Percentiles rank a stretch among this genome's conserved stretches.
These are phyloP conservation scores for Ferrisia virgata DNA, from an alignment of 2,888 invertebrate species.

Conservation along the genomic window DNA sequence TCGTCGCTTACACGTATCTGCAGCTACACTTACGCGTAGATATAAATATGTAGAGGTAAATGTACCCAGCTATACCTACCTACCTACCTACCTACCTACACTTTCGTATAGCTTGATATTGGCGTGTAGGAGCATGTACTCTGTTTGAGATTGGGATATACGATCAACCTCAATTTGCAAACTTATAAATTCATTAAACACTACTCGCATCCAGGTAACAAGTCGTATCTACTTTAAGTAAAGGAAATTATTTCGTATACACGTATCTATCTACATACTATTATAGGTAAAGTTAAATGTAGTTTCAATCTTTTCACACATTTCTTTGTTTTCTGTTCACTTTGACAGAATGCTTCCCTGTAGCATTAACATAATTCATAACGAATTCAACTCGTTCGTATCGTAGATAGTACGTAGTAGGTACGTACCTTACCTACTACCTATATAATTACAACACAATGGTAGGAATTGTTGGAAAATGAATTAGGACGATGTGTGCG, in stretches of 20 bases:
- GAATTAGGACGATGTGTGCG: not conserved
- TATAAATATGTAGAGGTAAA: not conserved
- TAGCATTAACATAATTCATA: not conserved
- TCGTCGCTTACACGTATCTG: not conserved
- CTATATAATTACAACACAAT: not conserved
- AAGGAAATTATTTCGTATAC: not conserved
- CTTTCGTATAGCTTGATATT: too few relatives aligned
- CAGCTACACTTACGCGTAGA: not conserved
- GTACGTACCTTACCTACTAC: too few relatives aligned
- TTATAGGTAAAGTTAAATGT: not conserved
- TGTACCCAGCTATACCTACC: not conserved
- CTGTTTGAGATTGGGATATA: not conserved
- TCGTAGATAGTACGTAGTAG: too few relatives aligned
- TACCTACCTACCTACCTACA: not conserved
- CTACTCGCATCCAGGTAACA: not conserved
- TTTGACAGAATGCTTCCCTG: not conserved
- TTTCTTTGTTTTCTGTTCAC: not conserved
- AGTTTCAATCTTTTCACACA: not conserved
- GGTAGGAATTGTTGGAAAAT: not conserved
- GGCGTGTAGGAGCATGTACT: too few relatives aligned
- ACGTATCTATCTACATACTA: too few relatives aligned
- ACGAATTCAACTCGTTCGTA: not conserved
- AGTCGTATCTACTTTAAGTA: not conserved
- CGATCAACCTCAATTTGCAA: not conserved
- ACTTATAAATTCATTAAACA: not conserved